Evolutionary conservation across 1,140 invertebrate genomes (phyloP).

Genomic region (Gonatopus flavifemur): DNA sequence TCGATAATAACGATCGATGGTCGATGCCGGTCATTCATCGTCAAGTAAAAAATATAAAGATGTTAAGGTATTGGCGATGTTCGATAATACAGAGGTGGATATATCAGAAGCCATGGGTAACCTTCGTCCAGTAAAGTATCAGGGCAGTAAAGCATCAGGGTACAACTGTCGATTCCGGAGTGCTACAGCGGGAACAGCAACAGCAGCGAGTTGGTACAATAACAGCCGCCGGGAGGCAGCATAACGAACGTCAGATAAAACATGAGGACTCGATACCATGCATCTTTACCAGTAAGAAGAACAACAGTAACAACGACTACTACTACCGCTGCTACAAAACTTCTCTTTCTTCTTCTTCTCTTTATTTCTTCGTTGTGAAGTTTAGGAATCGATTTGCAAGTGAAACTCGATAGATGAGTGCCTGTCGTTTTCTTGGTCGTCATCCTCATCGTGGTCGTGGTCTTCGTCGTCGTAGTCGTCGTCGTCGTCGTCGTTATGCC

Average conservation of each 20-base stretch:
- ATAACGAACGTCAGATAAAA: slow-evolving; percentile 51
- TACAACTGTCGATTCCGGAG: slow-evolving; percentile 27
- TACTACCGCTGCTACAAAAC: background rate
- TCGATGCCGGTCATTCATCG: too few relatives aligned
- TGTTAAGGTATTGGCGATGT: too few relatives aligned
- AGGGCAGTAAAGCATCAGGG: slow-evolving; percentile 40
- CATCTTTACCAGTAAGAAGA: background rate
- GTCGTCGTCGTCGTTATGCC: slow-evolving; percentile 12
- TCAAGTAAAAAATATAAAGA: too few relatives aligned
- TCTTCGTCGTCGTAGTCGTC: slow-evolving; percentile 17
- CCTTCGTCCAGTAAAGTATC: too few relatives aligned
- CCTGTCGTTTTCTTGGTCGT: slow-evolving; percentile 16
- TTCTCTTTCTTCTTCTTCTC: too few relatives aligned
- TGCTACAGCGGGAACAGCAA: slow-evolving; percentile 4
- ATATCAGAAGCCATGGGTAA: slow-evolving; percentile 28
- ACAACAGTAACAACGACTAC: slow-evolving; percentile 1
- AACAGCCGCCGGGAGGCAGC: slow-evolving; percentile 20
- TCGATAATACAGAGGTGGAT: slow-evolving; percentile 16
- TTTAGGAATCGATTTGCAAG: slow-evolving; percentile 54
- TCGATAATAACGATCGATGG: too few relatives aligned
- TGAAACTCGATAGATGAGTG: slow-evolving; percentile 36
- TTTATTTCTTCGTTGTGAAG: slow-evolving; percentile 21
- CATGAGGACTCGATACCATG: slow-evolving; percentile 35
- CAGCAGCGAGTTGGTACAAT: background rate
- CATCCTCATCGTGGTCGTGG: slow-evolving; percentile 17